These are phyloP conservation scores for Chauna torquata DNA, from an alignment of 2,113 vertebrate genomes.

Conservation along the genomic window DNA sequence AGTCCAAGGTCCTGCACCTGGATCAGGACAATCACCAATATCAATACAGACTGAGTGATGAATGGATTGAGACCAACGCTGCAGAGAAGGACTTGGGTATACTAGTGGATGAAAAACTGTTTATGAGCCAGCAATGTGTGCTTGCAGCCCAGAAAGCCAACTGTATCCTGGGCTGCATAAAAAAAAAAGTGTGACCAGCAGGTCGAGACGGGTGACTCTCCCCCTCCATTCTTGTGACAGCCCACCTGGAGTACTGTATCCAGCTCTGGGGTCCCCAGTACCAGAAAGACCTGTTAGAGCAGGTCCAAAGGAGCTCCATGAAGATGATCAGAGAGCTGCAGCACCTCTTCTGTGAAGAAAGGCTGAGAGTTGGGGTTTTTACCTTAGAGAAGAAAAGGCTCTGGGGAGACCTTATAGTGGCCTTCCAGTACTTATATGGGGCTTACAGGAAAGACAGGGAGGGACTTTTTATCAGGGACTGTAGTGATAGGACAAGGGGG, in stretches of 20 bases:
- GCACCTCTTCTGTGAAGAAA: neutral
- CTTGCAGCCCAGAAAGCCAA: neutral
- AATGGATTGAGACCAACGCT: neutral
- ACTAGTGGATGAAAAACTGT: neutral
- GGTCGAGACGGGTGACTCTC: no score
- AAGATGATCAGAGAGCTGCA: neutral
- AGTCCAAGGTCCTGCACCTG: neutral
- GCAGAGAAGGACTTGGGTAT: neutral
- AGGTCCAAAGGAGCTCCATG: no score
- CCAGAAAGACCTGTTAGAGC: no score
- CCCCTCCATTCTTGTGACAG: no score
- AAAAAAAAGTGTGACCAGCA: no score
- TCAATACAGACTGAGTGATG: neutral
- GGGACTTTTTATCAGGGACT: no score
- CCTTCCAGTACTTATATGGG: no score
- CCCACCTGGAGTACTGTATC: no score
- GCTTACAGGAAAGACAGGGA: no score
- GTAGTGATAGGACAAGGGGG: neutral
- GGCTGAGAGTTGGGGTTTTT: neutral
- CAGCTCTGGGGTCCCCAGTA: no score
- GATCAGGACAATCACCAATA: neutral
- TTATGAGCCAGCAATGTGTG: neutral
- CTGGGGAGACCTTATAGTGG: no score
- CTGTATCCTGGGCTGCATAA: no score
- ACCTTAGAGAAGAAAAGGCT: neutral